Evolutionary conservation across 2,888 invertebrate species (phyloP).

Genomic region (Drosophila mayaguana): DNA sequence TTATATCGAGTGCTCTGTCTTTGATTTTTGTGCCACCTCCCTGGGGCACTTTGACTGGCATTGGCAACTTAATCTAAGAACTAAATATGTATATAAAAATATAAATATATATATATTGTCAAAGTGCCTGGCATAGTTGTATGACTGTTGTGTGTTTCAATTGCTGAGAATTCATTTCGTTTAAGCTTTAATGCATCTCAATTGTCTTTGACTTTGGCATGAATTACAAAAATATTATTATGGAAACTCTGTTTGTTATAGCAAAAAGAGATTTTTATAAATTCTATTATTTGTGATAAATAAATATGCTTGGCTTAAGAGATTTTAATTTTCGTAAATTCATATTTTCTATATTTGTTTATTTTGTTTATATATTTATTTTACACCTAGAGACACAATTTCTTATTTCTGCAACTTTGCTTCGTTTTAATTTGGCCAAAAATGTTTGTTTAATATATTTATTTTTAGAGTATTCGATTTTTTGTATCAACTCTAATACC

Average conservation of each 20-base stretch:
- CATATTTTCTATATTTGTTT: neutral
- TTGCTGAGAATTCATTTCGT: slow-evolving; percentile 2
- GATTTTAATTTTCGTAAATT: too few relatives aligned
- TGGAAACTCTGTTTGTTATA: neutral
- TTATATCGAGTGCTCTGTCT: slow-evolving; percentile 9
- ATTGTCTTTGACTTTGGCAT: neutral
- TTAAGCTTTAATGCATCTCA: slow-evolving; percentile 5
- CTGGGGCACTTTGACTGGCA: slow-evolving; percentile 24
- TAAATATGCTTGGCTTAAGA: too few relatives aligned
- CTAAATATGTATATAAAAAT: slow-evolving; percentile 13
- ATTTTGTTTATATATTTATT: too few relatives aligned
- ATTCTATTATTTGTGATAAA: neutral
- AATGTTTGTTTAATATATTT: too few relatives aligned
- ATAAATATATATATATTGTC: slow-evolving; percentile 14
- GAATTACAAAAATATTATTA: neutral
- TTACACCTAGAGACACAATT: too few relatives aligned
- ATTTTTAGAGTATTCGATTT: too few relatives aligned
- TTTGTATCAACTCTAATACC: too few relatives aligned
- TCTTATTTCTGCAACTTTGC: too few relatives aligned
- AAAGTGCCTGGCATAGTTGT: slow-evolving; percentile 17
- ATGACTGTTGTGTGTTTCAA: slow-evolving; percentile 16
- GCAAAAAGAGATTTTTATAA: neutral
- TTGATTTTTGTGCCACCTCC: slow-evolving; percentile 53
- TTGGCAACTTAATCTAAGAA: slow-evolving; percentile 31
- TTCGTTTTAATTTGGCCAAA: too few relatives aligned